Percentiles rank a stretch among this genome's conserved stretches.
These are phyloP conservation scores for Pseudochirops cupreus DNA, from an alignment of 2,797 vertebrate genomes.

Conservation along the genomic window DNA sequence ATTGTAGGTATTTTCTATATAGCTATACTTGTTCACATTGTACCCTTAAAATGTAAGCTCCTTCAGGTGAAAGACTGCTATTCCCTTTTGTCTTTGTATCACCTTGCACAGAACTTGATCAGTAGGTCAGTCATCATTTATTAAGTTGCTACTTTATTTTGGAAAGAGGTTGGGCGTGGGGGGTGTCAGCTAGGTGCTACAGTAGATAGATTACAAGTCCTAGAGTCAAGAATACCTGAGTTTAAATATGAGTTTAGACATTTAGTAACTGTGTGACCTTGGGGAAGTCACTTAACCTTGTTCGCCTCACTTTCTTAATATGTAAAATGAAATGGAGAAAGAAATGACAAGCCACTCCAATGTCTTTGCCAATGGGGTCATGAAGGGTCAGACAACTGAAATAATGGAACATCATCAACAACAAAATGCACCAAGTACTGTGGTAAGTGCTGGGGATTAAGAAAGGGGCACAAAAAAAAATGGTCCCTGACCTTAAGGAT, in stretches of 20 bases:
- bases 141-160: background rate
- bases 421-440: background rate
- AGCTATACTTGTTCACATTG: background rate
- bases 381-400: background rate
- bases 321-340: background rate
- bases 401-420: background rate
- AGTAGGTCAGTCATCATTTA: too few relatives aligned
- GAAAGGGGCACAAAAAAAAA: background rate
- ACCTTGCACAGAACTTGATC: background rate
- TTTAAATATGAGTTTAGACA: too few relatives aligned
- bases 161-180: too few relatives aligned
- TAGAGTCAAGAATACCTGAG: too few relatives aligned
- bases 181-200: too few relatives aligned
- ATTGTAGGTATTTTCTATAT: background rate
- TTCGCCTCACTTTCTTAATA: background rate
- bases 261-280: too few relatives aligned
- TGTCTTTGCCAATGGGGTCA: background rate
- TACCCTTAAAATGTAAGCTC: background rate
- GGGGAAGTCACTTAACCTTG: background rate
- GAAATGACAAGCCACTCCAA: background rate
- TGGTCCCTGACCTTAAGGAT: background rate
- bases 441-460: background rate
- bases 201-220: too few relatives aligned
- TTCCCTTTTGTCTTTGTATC: background rate
- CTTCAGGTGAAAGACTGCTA: background rate